These are phyloP conservation scores for Cynocephalus volans DNA, from an alignment of 2,113 vertebrate species.

Conservation along the genomic window DNA sequence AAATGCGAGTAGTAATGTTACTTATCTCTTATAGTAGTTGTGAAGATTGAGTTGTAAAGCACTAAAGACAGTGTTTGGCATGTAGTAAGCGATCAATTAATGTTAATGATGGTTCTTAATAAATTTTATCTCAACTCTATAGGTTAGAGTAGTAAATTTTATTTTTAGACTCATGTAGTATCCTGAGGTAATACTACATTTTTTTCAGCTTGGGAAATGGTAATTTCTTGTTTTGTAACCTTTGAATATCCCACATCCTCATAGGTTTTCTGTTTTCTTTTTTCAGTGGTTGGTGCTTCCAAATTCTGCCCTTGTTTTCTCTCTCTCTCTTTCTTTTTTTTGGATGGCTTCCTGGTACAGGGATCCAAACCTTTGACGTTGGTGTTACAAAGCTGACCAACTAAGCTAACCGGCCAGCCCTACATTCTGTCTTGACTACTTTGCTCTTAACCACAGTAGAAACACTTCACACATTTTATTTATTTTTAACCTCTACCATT, in stretches of 20 bases:
- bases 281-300: background rate
- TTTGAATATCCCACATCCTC: background rate
- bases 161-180: background rate
- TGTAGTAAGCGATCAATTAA: background rate
- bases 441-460: constrained; percentile 38
- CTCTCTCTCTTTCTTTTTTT: no score
- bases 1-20: background rate
- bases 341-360: no score
- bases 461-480: constrained; percentile 4
- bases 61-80: background rate
- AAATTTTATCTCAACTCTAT: background rate
- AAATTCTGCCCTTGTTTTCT: background rate
- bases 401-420: no score
- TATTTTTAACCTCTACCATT: background rate
- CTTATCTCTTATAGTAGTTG: background rate
- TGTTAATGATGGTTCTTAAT: background rate
- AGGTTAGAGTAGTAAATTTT: background rate
- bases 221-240: background rate
- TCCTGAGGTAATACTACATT: background rate
- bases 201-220: background rate
- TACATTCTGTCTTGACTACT: background rate
- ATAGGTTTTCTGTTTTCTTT: constrained; percentile 4
- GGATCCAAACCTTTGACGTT: no score
- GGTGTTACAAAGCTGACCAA: no score
- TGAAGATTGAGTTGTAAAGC: background rate